Evolutionary conservation across 2,888 invertebrate genomes (phyloP), one percentile per base, ranked within the genome.

Genomic region (Chironomus tentans): DNA sequence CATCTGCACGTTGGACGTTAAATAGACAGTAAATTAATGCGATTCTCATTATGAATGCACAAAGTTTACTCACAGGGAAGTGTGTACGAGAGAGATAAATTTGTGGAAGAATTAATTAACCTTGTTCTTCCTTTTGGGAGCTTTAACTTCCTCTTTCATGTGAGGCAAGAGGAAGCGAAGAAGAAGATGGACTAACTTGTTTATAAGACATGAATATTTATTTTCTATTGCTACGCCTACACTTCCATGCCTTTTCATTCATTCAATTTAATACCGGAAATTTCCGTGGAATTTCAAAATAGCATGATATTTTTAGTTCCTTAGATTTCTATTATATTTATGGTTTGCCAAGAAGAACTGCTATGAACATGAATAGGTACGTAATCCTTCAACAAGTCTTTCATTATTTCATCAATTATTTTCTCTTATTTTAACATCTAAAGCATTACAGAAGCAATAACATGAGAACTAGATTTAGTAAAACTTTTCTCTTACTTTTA

Each of bases 81-180:
- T 38, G 10, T 38, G 38, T 38, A n/a, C n/a, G 4, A 2, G 56
- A 56, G 56, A 56, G 15, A 56, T 38, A 56, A 56, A 47, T 70
- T 70, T 70, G 48, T 70, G 70, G 15, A 56, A 56, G 70, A 70
- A 70, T 47, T 70, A 70, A 70, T 70, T 70, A 70, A 47, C 70
- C 70, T 48, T 47, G 18, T 38, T 56, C n/a, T 56, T 15, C 56
- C 38, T 38, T n/a, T 4, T 28, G 68, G 38, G 38, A 18, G 56
- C 56, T 56, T 56, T 15, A 56, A 56, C 18, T 56, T 56, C 38
- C 38, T 15, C 38, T 38, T 38, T 15, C 68, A 68, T 68, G 10
- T 65, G 15, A 22, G 22, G 22, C 21, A 22, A 21, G 18, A 13
- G 2, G 22, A 24, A 62, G 12, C 18, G 22, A 24, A 22, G 65